phyloP scores from a whole-genome alignment of 1,140 invertebrate genomes.

The Protaetia brevitarsis region DNA sequence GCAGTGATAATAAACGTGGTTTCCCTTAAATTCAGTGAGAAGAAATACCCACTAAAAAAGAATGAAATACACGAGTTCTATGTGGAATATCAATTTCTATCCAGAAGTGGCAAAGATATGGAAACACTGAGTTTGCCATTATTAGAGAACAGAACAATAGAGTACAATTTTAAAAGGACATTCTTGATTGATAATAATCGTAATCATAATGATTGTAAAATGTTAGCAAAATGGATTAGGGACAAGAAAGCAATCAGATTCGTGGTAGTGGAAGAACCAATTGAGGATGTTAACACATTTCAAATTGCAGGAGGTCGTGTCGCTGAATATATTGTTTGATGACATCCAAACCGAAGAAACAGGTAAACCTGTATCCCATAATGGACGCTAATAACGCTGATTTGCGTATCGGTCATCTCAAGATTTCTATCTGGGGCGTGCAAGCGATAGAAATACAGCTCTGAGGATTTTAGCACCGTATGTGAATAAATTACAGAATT shows the following conservation, averaged over 20 bases:
- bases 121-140: constrained; percentile 27
- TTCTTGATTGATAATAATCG: constrained; percentile 28
- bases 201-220: constrained; percentile 20
- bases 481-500: too few species aligned
- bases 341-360: constrained; percentile 30
- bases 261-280: constrained; percentile 32
- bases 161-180: constrained; percentile 28
- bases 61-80: constrained; percentile 29
- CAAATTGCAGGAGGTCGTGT: constrained; percentile 27
- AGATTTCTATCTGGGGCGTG: constrained; percentile 29
- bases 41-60: constrained; percentile 15
- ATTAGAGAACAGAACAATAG: constrained; percentile 22
- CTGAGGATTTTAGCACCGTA: constrained; percentile 31
- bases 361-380: constrained; percentile 18
- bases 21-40: constrained; percentile 26
- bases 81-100: constrained; percentile 32
- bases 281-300: constrained; percentile 22
- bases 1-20: constrained; percentile 29
- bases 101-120: constrained; percentile 26
- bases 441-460: constrained; percentile 32
- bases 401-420: constrained; percentile 27
- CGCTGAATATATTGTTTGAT: constrained; percentile 26
- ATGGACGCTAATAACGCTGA: constrained; percentile 16
- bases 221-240: constrained; percentile 29
- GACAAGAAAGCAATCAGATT: constrained; percentile 30